Evolutionary conservation across 2,113 vertebrate species (phyloP), one percentile per base, ranked within the genome.

Genomic region (Peromyscus maniculatus): DNA sequence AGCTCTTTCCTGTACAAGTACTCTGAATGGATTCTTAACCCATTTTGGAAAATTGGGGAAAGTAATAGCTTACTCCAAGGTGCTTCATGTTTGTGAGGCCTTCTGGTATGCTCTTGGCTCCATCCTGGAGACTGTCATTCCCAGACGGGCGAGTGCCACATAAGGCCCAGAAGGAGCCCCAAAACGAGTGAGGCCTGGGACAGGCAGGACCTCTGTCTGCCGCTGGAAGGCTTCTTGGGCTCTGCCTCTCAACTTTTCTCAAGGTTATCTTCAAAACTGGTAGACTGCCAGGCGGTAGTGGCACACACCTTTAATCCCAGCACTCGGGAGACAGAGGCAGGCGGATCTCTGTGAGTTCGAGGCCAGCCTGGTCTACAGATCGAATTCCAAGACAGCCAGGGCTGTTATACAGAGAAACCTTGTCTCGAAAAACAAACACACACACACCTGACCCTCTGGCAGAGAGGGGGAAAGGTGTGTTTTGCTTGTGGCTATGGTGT

Each of bases 21-120:
- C 59, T 94, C 13, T 83, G 57, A 78, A 86, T 43, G 9, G 96
- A 95, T 91, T 80, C 69, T 77, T 75, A 95, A 75, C 59, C 79
- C n/a, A 78, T 66, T 86, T 57, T 72, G 84, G 92, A 89, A 91
- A 43, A 22, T 71, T 66, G 69, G 77, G 43, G 43, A 72, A 82
- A 62, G 69, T 39, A 36, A 31, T 33, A 13, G 57, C 66, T 66
- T 6, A 5, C 3, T 43, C 67, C 55, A 21, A 66, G 75, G 79
- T 71, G 59, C 33, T 67, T 55, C 7, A 5, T 4, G 2, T 28
- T 28, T 33, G 3, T 11, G 39, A 62, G 52, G 39, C 33, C n/a
- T 39, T 55, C 78, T 33, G 2, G 13, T 17, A 4, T 9, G 4
- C 59, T 80, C 22, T 2, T 0, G 57, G 17, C 12, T 87, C 16